phyloP scores from a whole-genome alignment of 2,113 vertebrate genomes.

The Platichthys stellatus region DNA sequence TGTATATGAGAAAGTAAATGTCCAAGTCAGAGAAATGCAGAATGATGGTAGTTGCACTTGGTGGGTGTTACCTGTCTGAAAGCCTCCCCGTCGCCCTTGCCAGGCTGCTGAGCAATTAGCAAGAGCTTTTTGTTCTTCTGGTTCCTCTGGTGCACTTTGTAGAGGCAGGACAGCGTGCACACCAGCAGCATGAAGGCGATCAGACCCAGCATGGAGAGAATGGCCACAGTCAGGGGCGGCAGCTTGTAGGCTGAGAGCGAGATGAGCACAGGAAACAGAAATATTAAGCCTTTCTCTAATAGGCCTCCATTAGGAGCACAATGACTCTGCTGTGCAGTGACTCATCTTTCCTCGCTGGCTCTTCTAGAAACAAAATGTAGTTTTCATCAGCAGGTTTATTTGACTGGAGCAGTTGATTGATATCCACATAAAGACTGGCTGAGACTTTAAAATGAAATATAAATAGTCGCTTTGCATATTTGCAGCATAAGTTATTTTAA shows the following conservation, averaged over 20 bases:
- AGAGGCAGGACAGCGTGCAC: conserved; percentile 81
- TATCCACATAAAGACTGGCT: no score
- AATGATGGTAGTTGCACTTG: background rate
- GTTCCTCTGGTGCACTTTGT: conserved; percentile 74
- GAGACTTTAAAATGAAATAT: no score
- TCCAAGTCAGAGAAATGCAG: background rate
- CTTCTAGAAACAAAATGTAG: background rate
- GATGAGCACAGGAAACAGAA: background rate
- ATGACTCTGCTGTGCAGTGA: background rate
- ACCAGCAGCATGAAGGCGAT: conserved; percentile 79
- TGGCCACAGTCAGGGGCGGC: conserved; percentile 68
- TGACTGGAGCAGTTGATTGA: no score
- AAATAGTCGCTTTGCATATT: no score
- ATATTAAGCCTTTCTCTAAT: background rate
- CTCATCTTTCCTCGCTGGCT: conserved; percentile 6
- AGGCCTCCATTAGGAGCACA: background rate
- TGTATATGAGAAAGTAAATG: no score
- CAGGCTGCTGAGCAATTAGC: conserved; percentile 78
- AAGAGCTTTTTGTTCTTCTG: conserved; percentile 77
- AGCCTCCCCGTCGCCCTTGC: conserved; percentile 77
- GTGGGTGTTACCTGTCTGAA: conserved; percentile 81
- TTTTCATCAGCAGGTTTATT: background rate
- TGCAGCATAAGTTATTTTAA: no score
- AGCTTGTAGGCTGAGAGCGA: conserved; percentile 71
- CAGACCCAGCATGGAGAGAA: conserved; percentile 77